These are phyloP conservation scores for Enoplosus armatus DNA, from an alignment of 2,797 vertebrate species.

Conservation along the genomic window DNA sequence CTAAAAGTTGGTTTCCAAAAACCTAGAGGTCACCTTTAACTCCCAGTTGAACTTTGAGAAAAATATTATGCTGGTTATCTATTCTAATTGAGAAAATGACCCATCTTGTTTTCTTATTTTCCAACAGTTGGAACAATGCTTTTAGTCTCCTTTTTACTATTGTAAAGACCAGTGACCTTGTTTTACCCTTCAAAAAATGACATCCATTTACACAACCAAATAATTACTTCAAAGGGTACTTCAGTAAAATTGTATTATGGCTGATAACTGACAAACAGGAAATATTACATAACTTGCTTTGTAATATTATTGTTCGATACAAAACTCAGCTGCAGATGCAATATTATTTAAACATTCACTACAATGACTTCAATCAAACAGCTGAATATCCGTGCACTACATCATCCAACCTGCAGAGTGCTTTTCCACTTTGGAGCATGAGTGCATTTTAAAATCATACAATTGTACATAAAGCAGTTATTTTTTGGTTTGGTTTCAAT, in stretches of 20 bases:
- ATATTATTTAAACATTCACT: too few relatives aligned
- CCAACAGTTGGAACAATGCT: background rate
- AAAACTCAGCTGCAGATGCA: too few relatives aligned
- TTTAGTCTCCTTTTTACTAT: background rate
- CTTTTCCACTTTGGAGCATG: too few relatives aligned
- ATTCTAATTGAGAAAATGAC: background rate
- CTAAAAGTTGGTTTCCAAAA: background rate
- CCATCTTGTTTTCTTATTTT: background rate
- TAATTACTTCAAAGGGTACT: background rate
- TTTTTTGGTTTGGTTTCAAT: too few relatives aligned
- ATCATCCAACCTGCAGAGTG: too few relatives aligned
- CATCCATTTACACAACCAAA: background rate
- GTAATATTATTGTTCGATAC: too few relatives aligned
- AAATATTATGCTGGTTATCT: background rate
- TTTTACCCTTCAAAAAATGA: background rate
- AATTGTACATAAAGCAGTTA: too few relatives aligned
- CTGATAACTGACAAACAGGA: background rate
- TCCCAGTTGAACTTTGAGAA: background rate
- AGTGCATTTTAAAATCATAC: too few relatives aligned
- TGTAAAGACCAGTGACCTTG: background rate
- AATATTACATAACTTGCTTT: too few relatives aligned
- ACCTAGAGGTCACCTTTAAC: background rate
- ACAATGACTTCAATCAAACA: too few relatives aligned
- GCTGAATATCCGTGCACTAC: too few relatives aligned
- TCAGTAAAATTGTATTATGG: background rate